phyloP scores from a whole-genome alignment of 1,140 invertebrate species.

The Orchesella cincta region DNA sequence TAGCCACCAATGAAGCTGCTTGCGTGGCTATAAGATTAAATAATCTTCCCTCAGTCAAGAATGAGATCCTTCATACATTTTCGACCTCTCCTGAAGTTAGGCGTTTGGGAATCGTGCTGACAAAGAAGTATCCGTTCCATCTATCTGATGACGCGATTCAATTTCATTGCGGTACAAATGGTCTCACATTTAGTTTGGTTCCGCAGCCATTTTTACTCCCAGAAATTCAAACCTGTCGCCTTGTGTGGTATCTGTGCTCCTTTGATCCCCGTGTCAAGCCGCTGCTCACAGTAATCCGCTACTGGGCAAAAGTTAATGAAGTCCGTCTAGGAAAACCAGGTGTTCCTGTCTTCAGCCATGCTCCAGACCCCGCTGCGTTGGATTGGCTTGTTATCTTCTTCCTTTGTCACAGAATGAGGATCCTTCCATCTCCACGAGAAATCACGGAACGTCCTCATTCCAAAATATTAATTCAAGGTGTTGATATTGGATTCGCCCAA shows the following conservation, averaged over 20 bases:
- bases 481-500: background rate
- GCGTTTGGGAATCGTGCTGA: too few relatives aligned
- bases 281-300: background rate
- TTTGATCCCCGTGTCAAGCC: background rate
- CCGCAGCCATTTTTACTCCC: too few relatives aligned
- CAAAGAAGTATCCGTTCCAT: too few relatives aligned
- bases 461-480: background rate
- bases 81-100: too few relatives aligned
- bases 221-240: too few relatives aligned
- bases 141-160: too few relatives aligned
- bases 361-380: background rate
- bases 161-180: too few relatives aligned
- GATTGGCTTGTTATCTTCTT: background rate
- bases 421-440: background rate
- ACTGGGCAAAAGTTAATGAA: background rate
- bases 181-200: too few relatives aligned
- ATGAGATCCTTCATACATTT: too few relatives aligned
- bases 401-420: background rate
- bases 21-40: too few relatives aligned
- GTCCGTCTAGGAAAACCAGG: background rate
- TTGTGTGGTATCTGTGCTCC: background rate
- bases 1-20: too few relatives aligned
- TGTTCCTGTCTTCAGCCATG: background rate
- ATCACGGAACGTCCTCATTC: background rate
- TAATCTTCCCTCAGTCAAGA: too few relatives aligned